phyloP scores from a whole-genome alignment of 2,888 invertebrate genomes.

The Patella depressa region DNA sequence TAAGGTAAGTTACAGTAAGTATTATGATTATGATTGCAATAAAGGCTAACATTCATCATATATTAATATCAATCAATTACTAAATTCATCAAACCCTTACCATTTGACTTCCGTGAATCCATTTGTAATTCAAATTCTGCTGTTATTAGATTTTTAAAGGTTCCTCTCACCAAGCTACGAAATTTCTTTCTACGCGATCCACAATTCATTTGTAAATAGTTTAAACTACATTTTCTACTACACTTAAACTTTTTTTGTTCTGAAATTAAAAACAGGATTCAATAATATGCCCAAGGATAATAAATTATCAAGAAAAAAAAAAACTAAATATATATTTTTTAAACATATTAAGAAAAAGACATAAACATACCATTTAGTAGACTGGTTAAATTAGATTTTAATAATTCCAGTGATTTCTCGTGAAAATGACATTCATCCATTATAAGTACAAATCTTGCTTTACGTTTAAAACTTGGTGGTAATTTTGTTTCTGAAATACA shows the following conservation, averaged over 20 bases:
- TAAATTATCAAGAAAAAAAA: too few relatives aligned
- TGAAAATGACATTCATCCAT: constrained; percentile 42
- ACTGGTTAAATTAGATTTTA: constrained; percentile 45
- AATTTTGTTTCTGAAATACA: constrained; percentile 42
- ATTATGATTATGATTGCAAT: too few relatives aligned
- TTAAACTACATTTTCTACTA: constrained; percentile 52
- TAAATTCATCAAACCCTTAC: constrained; percentile 12
- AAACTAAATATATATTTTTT: background rate
- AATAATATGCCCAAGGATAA: too few relatives aligned
- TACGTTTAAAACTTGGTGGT: constrained; percentile 50
- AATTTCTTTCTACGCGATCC: constrained; percentile 51
- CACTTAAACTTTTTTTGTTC: constrained; percentile 56
- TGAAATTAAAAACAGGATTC: constrained; percentile 22
- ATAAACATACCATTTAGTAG: constrained; percentile 45
- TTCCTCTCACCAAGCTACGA: constrained; percentile 37
- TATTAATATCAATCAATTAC: background rate
- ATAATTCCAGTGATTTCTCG: constrained; percentile 36
- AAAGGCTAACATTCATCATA: too few relatives aligned
- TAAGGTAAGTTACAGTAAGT: too few relatives aligned
- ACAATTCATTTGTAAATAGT: constrained; percentile 53
- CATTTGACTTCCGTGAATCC: constrained; percentile 35
- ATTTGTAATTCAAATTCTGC: constrained; percentile 62
- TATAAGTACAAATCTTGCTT: constrained; percentile 46
- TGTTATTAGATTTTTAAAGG: constrained; percentile 45
- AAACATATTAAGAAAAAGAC: background rate